Evolutionary conservation across 2,113 vertebrate species (phyloP).

Genomic region (Nipponia nippon): DNA sequence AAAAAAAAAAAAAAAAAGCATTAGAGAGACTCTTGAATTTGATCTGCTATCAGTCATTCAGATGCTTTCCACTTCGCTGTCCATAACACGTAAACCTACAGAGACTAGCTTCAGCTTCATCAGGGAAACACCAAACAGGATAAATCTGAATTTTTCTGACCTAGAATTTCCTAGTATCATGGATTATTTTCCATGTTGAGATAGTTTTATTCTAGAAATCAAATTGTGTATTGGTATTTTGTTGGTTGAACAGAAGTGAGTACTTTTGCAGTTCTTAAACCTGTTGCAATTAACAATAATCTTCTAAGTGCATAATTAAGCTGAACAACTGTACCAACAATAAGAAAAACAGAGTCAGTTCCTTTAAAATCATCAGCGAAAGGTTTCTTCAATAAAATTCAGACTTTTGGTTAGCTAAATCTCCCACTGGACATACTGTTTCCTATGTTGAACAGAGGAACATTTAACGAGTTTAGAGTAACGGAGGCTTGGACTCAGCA

Average conservation of each 20-base stretch:
- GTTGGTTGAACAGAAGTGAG: background rate
- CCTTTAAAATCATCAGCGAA: background rate
- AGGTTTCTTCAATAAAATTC: background rate
- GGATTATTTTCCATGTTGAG: background rate
- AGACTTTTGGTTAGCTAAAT: background rate
- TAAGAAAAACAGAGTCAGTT: background rate
- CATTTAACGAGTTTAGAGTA: accelerated
- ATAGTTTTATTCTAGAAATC: background rate
- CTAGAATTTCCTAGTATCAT: background rate
- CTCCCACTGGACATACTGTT: background rate
- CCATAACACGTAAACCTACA: accelerated
- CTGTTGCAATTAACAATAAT: background rate
- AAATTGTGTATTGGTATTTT: background rate
- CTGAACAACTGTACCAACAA: background rate
- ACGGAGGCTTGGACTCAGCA: background rate
- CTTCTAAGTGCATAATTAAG: background rate
- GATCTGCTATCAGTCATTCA: background rate
- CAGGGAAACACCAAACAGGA: background rate
- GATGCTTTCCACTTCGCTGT: background rate
- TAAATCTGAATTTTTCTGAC: background rate
- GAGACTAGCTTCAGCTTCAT: background rate
- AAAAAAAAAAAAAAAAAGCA: too few species aligned
- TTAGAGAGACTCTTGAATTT: background rate
- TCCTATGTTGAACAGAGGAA: background rate
- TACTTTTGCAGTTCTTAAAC: background rate